A percentile compares a stretch with the other conserved stretches of the same genome.
These are phyloP conservation scores for Cataglyphis altisquamis DNA, from an alignment of 2,888 invertebrate species.

Conservation along the genomic window DNA sequence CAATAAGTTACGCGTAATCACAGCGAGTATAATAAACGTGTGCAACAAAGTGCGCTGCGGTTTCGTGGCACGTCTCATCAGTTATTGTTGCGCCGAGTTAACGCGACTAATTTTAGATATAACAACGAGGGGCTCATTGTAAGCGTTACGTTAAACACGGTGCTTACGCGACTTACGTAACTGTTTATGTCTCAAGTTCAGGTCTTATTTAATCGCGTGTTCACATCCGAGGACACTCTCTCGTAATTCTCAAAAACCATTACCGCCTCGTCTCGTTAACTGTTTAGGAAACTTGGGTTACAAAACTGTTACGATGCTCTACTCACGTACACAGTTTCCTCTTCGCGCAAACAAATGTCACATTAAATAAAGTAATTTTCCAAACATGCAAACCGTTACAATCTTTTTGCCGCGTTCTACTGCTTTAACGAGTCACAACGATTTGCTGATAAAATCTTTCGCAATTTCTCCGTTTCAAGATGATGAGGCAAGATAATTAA, in stretches of 20 bases:
- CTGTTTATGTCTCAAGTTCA: slow-evolving; percentile 16
- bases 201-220: slow-evolving; percentile 1
- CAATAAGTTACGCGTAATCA: slow-evolving; percentile 41
- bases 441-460: neutral
- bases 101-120: slow-evolving; percentile 50
- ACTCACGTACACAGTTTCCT: neutral
- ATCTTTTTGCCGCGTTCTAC: neutral
- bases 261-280: slow-evolving; percentile 56
- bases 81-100: slow-evolving; percentile 39
- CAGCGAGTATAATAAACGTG: slow-evolving; percentile 38
- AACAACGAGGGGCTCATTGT: neutral
- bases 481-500: neutral
- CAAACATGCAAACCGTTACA: neutral
- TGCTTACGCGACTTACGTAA: slow-evolving; percentile 38
- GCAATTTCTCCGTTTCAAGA: neutral
- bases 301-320: neutral
- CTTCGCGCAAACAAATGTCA: neutral
- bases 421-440: neutral
- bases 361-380: slow-evolving; percentile 14
- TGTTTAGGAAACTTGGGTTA: slow-evolving; percentile 20
- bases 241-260: slow-evolving; percentile 61
- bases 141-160: slow-evolving; percentile 23
- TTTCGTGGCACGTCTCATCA: slow-evolving; percentile 24
- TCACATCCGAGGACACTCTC: slow-evolving; percentile 12
- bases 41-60: slow-evolving; percentile 33